phyloP scores from a whole-genome alignment of 2,888 invertebrate species.

The Ellobium chinense region DNA sequence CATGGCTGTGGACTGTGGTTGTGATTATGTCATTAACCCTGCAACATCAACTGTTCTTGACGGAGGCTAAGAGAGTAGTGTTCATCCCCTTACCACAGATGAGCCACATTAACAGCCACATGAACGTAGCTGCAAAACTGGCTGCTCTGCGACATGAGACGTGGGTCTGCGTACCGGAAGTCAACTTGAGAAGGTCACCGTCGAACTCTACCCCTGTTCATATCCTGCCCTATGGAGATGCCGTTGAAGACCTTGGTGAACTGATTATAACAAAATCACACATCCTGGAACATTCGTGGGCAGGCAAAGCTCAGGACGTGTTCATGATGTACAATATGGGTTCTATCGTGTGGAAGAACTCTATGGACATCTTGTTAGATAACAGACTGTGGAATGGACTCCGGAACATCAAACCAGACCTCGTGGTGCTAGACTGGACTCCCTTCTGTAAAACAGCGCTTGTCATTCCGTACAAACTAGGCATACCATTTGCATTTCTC shows the following conservation, averaged over 20 bases:
- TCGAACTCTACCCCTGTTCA: not conserved
- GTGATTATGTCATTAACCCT: not conserved
- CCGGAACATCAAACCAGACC: conserved; percentile 22
- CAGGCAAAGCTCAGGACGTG: not conserved
- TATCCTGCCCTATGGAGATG: not conserved
- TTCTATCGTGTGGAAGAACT: not conserved
- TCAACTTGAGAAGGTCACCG: not conserved
- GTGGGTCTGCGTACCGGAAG: conserved; percentile 37
- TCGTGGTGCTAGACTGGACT: conserved; percentile 35
- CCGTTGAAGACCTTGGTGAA: not conserved
- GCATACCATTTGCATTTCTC: conserved; percentile 45
- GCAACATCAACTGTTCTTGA: not conserved
- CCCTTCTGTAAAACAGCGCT: conserved; percentile 32
- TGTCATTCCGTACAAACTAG: conserved; percentile 43
- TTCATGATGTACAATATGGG: not conserved
- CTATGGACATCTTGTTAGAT: not conserved
- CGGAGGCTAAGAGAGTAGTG: not conserved
- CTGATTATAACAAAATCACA: not conserved
- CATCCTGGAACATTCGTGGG: not conserved
- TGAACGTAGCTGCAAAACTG: conserved; percentile 27
- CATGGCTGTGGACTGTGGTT: too few relatives aligned
- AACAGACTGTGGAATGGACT: conserved; percentile 14
- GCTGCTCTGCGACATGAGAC: conserved; percentile 21
- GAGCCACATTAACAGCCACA: conserved; percentile 33
- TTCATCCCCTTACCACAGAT: conserved; percentile 25